Conservation (phyloP, 2,888 invertebrate species). For the Ectropis crepuscularia region DNA sequence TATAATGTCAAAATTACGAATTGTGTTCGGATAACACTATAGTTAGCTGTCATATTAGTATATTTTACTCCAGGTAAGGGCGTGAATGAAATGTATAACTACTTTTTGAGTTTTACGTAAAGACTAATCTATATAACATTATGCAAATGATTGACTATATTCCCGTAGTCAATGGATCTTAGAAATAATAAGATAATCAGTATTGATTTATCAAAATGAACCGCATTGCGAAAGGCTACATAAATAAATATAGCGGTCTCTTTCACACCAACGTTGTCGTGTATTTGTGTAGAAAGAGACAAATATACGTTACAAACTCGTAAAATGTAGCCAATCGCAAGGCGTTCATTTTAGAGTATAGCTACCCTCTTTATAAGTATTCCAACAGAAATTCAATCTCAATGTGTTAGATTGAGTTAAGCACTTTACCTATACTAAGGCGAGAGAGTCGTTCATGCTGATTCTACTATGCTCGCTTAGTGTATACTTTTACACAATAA, state of each 20-base stretch:
- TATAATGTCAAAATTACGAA: too few relatives aligned
- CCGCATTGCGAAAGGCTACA: constrained; percentile 5
- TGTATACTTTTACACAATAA: too few relatives aligned
- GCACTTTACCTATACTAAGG: too few relatives aligned
- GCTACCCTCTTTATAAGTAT: background rate
- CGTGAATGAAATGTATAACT: background rate
- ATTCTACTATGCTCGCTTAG: too few relatives aligned
- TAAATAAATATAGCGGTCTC: constrained; percentile 12
- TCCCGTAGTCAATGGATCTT: constrained; percentile 1
- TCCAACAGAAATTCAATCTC: background rate
- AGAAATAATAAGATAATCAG: background rate
- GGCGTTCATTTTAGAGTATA: constrained; percentile 14
- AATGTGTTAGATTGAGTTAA: background rate
- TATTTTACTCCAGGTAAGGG: too few relatives aligned
- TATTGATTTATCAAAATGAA: background rate
- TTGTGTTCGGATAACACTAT: too few relatives aligned
- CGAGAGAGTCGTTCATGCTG: too few relatives aligned
- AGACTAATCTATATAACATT: constrained; percentile 6
- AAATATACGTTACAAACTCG: constrained; percentile 30
- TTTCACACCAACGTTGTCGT: constrained; percentile 12
- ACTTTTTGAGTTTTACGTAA: background rate
- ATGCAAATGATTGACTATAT: constrained; percentile 13
- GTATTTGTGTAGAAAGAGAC: constrained; percentile 11
- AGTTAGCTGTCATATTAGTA: too few relatives aligned
- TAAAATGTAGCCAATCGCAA: constrained; percentile 18